phyloP scores from a whole-genome alignment of 2,113 vertebrate species.

The Chlorodrepanis virens region DNA sequence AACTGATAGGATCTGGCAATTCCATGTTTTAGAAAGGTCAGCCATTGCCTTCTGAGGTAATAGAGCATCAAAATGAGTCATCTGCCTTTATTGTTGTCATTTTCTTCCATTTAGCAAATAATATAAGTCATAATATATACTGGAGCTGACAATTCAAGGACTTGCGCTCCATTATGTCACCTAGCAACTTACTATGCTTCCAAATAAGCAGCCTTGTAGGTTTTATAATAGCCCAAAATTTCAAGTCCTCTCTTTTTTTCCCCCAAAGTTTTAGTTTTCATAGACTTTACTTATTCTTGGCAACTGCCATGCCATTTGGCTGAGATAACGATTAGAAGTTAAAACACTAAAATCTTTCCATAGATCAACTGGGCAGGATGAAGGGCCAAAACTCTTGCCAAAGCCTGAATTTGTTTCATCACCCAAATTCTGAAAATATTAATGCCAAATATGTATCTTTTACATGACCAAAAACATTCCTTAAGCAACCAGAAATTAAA shows the following conservation, averaged over 20 bases:
- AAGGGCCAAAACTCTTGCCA: background rate
- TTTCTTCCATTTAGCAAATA: background rate
- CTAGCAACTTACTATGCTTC: constrained; percentile 57
- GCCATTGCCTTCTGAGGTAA: background rate
- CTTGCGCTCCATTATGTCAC: constrained; percentile 59
- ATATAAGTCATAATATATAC: background rate
- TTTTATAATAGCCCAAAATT: constrained; percentile 28
- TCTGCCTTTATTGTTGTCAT: background rate
- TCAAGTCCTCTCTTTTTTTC: background rate
- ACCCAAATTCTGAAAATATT: background rate
- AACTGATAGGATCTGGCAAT: background rate
- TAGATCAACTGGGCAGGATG: background rate
- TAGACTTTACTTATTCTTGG: constrained; percentile 40
- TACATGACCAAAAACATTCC: background rate
- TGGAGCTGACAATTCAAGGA: background rate
- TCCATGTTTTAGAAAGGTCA: background rate
- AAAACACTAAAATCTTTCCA: constrained; percentile 22
- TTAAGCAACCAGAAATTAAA: background rate
- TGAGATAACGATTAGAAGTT: background rate
- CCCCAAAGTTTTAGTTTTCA: background rate
- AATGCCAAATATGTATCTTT: background rate
- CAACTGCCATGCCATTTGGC: constrained; percentile 3
- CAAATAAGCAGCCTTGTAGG: constrained; percentile 49
- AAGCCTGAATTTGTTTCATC: background rate
- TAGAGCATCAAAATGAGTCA: rapidly evolving